phyloP scores from a whole-genome alignment of 1,140 invertebrate species.

The Drosophila navojoa region DNA sequence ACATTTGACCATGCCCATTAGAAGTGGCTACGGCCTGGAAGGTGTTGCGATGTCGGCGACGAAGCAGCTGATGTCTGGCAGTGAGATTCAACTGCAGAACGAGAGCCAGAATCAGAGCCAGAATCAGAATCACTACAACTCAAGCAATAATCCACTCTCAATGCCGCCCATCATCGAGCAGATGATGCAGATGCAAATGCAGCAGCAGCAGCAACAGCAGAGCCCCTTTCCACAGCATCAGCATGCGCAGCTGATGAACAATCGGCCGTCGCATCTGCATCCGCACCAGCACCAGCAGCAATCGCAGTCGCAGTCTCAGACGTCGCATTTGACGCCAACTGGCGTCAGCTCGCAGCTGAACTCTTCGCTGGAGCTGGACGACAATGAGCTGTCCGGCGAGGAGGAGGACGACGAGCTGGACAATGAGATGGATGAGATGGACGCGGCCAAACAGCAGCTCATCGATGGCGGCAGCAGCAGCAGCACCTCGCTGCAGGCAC shows the following conservation, averaged over 20 bases:
- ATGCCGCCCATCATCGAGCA: constrained; percentile 65
- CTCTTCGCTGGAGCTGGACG: constrained; percentile 71
- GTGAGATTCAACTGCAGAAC: constrained; percentile 66
- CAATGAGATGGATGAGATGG: constrained; percentile 70
- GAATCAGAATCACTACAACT: constrained; percentile 63
- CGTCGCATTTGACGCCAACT: constrained; percentile 13
- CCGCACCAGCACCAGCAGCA: constrained; percentile 19
- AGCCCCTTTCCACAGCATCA: constrained; percentile 39
- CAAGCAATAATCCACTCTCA: constrained; percentile 70
- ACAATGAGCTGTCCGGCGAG: constrained; percentile 76
- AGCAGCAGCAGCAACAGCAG: constrained; percentile 51
- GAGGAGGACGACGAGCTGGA: constrained; percentile 80
- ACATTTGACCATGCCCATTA: constrained; percentile 51
- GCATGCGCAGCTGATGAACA: constrained; percentile 42
- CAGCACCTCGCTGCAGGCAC: constrained; percentile 76
- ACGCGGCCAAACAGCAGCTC: constrained; percentile 78
- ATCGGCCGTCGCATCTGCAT: constrained; percentile 41
- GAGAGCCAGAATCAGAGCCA: constrained; percentile 13
- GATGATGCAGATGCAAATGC: constrained; percentile 70
- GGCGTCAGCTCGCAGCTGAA: constrained; percentile 48
- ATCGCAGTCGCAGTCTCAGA: constrained; percentile 12
- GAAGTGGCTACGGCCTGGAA: constrained; percentile 31
- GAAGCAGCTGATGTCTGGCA: constrained; percentile 32
- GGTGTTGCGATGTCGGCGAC: constrained; percentile 46
- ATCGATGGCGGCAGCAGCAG: constrained; percentile 82